Evolutionary conservation across 2,113 vertebrate species (phyloP), one percentile per base, ranked within the genome.

Genomic region (Papio anubis): DNA sequence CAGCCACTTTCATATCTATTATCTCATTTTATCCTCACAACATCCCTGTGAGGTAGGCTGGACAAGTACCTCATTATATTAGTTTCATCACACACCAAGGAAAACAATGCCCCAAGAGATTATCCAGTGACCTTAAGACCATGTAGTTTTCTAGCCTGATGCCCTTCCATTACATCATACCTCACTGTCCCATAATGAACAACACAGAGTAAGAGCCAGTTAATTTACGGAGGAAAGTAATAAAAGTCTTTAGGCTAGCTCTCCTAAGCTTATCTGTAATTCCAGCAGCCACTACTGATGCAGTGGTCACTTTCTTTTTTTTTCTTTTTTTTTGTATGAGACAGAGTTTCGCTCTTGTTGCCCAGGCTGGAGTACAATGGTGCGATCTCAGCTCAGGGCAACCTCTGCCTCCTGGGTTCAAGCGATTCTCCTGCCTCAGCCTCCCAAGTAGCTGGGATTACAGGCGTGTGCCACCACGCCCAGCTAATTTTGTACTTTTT

Each of bases 41-140:
- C 95, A 98, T 96, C 97, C 96, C 97, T 97, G 97, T 98, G 97
- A 98, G 97, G 97, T 97, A 97, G 97, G 93, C 90, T 97, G 90
- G 95, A 97, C 84, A 97, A 90, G 94, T 95, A 98, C 48, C 61
- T 97, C 80, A 86, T 93, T 93, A 38, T 80, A 92, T 95, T 93
- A 96, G 50, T 59, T 96, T 57, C 43, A 83, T 80, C 55, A 97
- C 38, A 96, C 20, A 96, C 38, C 72, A 45, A 97, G 66, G 88
- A 87, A 87, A 96, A 94, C 59, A 90, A 97, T 43, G 45, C 35
- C 86, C 72, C 55, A 70, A 64, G n/a, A 94, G 68, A 88, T 90
- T 97, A 96, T 78, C 43, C 40, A 40, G 78, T 66, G 50, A 95
- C 23, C 45, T 93, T 93, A 92, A 92, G 48, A 96, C 38, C 61